phyloP scores from a whole-genome alignment of 2,113 vertebrate genomes.

The Sisor rabdophorus region DNA sequence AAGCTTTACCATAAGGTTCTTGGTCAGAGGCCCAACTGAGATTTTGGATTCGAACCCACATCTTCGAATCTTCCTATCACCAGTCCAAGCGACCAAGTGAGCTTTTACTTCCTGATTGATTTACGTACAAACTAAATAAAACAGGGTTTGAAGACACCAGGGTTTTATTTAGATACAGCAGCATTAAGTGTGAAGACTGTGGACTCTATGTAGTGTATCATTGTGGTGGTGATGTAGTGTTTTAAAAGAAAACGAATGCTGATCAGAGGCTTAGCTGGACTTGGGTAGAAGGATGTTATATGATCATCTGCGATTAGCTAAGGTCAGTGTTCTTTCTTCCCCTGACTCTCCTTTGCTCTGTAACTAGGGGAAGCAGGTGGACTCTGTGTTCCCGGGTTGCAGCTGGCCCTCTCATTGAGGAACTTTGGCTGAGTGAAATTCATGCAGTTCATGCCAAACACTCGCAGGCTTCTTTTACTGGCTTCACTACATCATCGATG shows the following conservation, averaged over 20 bases:
- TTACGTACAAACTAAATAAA: background rate
- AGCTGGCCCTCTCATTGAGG: slow-evolving; percentile 34
- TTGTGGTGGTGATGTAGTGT: background rate
- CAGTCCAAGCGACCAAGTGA: too few species aligned
- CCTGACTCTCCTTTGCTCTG: background rate
- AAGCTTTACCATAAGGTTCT: too few species aligned
- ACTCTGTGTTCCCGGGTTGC: slow-evolving; percentile 30
- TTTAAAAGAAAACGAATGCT: background rate
- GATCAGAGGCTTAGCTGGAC: background rate
- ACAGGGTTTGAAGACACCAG: background rate
- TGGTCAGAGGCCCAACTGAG: too few species aligned
- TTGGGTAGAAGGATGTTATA: background rate
- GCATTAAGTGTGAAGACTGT: background rate
- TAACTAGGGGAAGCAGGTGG: slow-evolving; percentile 36
- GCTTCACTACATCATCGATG: background rate
- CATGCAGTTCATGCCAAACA: slow-evolving; percentile 19
- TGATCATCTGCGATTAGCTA: background rate
- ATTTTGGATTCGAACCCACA: too few species aligned
- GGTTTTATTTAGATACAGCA: background rate
- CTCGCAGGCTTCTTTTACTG: slow-evolving; percentile 1
- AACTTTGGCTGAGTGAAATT: slow-evolving; percentile 20
- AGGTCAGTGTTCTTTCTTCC: slow-evolving; percentile 3
- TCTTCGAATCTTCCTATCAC: too few species aligned
- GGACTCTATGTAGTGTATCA: background rate
- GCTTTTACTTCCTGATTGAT: too few species aligned